Conservation (phyloP, 2,888 invertebrate genomes). For the Chalcosyrphus nemorum region DNA sequence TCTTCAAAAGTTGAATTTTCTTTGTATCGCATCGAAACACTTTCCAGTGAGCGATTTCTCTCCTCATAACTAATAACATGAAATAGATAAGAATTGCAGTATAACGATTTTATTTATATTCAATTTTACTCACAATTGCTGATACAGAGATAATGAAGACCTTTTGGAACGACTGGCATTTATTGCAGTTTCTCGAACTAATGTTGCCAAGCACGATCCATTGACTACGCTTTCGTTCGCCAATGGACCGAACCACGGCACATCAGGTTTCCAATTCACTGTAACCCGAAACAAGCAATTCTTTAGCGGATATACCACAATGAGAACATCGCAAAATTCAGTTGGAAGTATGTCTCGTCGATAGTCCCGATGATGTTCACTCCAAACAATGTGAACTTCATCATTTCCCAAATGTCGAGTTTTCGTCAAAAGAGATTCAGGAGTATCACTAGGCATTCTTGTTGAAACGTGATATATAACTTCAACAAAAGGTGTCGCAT, state of each 20-base stretch:
- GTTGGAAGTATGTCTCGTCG: conserved; percentile 98
- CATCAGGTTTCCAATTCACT: conserved; percentile 93
- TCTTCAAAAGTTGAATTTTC: conserved; percentile 95
- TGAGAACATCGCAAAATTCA: conserved; percentile 99
- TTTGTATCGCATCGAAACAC: conserved; percentile 92
- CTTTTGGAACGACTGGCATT: conserved; percentile 96
- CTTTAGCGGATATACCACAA: conserved; percentile 96
- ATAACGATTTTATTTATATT: neutral
- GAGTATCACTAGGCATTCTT: conserved; percentile 95
- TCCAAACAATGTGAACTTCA: conserved; percentile 99
- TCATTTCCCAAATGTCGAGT: conserved; percentile 98
- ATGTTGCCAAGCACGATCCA: conserved; percentile 87
- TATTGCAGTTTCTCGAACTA: conserved; percentile 94
- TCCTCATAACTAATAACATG: conserved; percentile 90
- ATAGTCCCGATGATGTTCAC: conserved; percentile 97
- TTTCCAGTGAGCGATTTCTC: conserved; percentile 91
- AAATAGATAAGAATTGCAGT: neutral
- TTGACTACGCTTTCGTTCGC: conserved; percentile 92
- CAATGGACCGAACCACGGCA: conserved; percentile 97
- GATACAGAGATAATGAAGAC: conserved; percentile 93
- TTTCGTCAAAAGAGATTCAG: conserved; percentile 94
- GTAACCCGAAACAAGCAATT: conserved; percentile 94
- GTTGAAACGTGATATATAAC: conserved; percentile 98
- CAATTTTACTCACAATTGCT: conserved; percentile 89
- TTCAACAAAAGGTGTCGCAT: conserved; percentile 96